phyloP scores from a whole-genome alignment of 1,140 invertebrate species.

The Drosophila obscura region DNA sequence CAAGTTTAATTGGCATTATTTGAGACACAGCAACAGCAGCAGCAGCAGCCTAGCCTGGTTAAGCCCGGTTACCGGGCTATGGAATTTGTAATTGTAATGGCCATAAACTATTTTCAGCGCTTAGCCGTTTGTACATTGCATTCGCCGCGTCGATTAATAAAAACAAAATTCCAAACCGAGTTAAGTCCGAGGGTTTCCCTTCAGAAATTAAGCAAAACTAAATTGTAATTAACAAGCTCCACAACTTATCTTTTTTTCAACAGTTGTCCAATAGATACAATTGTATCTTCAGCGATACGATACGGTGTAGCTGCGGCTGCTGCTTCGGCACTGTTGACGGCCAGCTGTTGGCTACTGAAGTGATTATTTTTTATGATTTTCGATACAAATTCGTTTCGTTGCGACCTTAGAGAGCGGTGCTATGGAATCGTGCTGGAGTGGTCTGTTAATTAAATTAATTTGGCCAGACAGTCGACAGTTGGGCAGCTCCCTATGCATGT shows the following conservation, averaged over 20 bases:
- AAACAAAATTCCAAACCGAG: conserved; percentile 17
- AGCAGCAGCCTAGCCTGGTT: no score
- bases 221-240: conserved; percentile 43
- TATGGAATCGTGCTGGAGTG: conserved; percentile 15
- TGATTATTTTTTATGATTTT: conserved; percentile 57
- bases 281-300: conserved; percentile 19
- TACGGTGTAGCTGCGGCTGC: neutral
- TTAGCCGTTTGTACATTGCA: conserved; percentile 49
- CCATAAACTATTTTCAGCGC: conserved; percentile 49
- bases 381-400: conserved; percentile 51
- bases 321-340: conserved; percentile 18
- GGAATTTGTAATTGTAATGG: conserved; percentile 51
- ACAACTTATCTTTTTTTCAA: conserved; percentile 29
- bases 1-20: conserved; percentile 79
- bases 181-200: conserved; percentile 26
- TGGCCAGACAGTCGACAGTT: conserved; percentile 24
- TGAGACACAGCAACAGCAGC: conserved; percentile 18
- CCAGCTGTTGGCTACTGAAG: conserved; percentile 35
- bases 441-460: conserved; percentile 67
- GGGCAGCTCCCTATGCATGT: conserved; percentile 9
- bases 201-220: conserved; percentile 51
- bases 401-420: conserved; percentile 43
- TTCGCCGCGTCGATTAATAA: conserved; percentile 42
- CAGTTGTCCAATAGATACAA: conserved; percentile 44
- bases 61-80: no score